Conservation (phyloP, 2,113 vertebrate species). For the Burhinus oedicnemus region DNA sequence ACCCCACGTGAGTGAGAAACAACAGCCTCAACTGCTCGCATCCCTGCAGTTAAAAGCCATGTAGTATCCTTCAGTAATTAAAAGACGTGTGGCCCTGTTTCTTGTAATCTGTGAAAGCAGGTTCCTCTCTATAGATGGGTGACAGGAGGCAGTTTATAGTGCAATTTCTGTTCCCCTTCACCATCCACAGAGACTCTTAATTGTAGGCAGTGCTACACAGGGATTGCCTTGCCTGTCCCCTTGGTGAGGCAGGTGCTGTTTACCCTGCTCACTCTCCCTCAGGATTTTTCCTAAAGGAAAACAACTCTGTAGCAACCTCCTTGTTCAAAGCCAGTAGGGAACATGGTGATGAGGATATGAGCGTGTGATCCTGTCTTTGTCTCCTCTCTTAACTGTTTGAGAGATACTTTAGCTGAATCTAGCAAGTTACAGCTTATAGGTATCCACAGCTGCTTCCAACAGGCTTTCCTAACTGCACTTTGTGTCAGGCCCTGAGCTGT, state of each 20-base stretch:
- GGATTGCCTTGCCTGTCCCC: not conserved
- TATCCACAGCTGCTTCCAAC: not conserved
- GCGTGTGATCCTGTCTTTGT: not conserved
- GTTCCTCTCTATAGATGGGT: not conserved
- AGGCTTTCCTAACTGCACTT: not conserved
- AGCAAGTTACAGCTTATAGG: not conserved
- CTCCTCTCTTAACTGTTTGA: not conserved
- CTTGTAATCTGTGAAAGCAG: not conserved
- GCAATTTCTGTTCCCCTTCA: not conserved
- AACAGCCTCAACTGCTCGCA: not conserved
- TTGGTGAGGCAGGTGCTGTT: not conserved
- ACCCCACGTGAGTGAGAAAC: not conserved
- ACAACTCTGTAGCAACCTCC: not conserved
- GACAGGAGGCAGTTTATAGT: not conserved
- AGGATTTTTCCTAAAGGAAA: not conserved
- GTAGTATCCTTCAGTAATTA: conserved; percentile 5
- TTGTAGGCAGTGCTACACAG: not conserved
- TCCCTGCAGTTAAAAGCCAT: conserved; percentile 11
- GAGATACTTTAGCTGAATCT: not conserved
- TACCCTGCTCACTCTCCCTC: not conserved
- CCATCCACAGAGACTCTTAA: not conserved
- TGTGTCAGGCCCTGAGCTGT: not conserved
- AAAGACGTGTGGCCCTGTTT: not conserved
- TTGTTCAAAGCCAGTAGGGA: not conserved
- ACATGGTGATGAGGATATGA: not conserved